Percentiles rank a stretch among this genome's conserved stretches.
Evolutionary conservation across 2,797 vertebrate genomes (phyloP).

Genomic region (Cuniculus paca): DNA sequence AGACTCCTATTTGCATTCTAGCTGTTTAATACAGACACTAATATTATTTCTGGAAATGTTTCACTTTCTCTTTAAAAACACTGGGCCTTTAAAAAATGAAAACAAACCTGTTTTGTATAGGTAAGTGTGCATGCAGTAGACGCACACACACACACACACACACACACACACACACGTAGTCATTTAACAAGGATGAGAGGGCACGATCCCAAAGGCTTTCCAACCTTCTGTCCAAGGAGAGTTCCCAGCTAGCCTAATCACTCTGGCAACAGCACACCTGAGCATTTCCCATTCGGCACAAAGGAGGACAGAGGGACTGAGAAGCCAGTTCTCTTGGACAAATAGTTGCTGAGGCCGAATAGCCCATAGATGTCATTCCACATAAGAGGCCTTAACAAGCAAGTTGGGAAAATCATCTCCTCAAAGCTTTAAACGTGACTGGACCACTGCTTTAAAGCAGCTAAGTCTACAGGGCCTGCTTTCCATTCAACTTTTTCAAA

Average conservation of each 20-base stretch:
- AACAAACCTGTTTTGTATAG: constrained; percentile 14
- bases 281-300: constrained; percentile 81
- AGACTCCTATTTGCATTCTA: neutral
- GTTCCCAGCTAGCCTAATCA: constrained; percentile 85
- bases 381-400: constrained; percentile 76
- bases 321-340: constrained; percentile 80
- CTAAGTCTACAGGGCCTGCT: constrained; percentile 80
- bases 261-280: constrained; percentile 82
- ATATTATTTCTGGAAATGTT: constrained; percentile 10
- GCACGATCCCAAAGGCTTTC: constrained; percentile 85
- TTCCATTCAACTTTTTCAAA: constrained; percentile 86
- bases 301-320: constrained; percentile 78
- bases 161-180: constrained; percentile 34
- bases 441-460: constrained; percentile 82
- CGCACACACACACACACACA: neutral
- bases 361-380: constrained; percentile 58
- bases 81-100: constrained; percentile 64
- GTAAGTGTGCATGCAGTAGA: neutral
- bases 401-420: constrained; percentile 83
- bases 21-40: neutral
- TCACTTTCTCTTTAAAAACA: constrained; percentile 76
- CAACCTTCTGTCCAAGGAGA: constrained; percentile 84
- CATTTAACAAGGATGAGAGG: constrained; percentile 85
- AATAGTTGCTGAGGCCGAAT: constrained; percentile 78
- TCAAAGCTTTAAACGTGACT: constrained; percentile 84